These are phyloP conservation scores for Lota lota DNA, from an alignment of 2,113 vertebrate genomes.

Conservation along the genomic window DNA sequence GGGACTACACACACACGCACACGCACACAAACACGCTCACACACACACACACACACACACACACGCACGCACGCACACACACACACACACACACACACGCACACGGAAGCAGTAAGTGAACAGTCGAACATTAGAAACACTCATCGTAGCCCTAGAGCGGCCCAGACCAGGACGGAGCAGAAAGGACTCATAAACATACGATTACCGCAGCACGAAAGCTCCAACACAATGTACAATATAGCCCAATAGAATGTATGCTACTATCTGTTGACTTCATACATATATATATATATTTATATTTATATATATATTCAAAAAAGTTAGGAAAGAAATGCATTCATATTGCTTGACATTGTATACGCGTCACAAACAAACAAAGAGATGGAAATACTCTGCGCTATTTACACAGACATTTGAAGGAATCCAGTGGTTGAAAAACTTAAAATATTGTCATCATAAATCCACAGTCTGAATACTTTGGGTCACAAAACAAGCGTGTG, in stretches of 20 bases:
- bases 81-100: neutral
- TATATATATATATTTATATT: neutral
- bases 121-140: neutral
- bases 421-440: neutral
- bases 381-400: no score
- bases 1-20: neutral
- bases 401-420: neutral
- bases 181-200: neutral
- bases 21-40: neutral
- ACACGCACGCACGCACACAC: neutral
- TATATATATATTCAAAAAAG: constrained; percentile 15
- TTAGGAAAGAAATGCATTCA: constrained; percentile 7
- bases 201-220: neutral
- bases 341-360: neutral
- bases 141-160: neutral
- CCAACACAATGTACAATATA: constrained; percentile 9
- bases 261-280: neutral
- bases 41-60: neutral
- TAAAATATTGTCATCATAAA: no score
- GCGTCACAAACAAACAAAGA: no score
- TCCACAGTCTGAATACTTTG: no score
- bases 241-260: neutral
- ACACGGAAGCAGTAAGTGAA: neutral
- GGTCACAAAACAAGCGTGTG: no score
- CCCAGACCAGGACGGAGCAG: neutral